phyloP scores from a whole-genome alignment of 2,888 invertebrate genomes.

The Poecilobothrus nobilitatus region DNA sequence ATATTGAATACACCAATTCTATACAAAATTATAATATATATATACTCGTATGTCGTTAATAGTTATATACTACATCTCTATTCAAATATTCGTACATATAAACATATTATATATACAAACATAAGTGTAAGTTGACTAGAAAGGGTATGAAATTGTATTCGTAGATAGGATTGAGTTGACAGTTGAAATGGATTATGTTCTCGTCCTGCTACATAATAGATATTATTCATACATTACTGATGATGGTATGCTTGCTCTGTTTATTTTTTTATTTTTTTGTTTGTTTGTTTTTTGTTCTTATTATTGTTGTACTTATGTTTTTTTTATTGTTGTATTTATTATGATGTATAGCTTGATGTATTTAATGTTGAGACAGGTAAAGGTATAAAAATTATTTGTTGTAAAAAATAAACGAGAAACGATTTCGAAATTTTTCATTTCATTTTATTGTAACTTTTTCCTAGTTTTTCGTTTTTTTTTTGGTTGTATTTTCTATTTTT shows the following conservation, averaged over 20 bases:
- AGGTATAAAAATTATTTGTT: conserved; percentile 2
- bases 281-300: not conserved
- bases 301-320: not conserved
- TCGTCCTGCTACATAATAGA: not conserved
- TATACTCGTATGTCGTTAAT: too few species aligned
- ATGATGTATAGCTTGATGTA: not conserved
- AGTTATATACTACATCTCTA: too few species aligned
- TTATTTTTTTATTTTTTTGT: too few species aligned
- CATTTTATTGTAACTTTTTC: not conserved
- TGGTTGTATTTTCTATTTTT: not conserved
- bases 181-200: conserved; percentile 6
- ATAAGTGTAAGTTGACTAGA: too few species aligned
- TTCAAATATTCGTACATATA: too few species aligned
- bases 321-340: not conserved
- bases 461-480: not conserved
- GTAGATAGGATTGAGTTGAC: not conserved
- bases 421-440: conserved; percentile 1
- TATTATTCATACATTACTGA: conserved; percentile 4
- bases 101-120: too few species aligned
- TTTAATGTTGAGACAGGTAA: not conserved
- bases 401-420: not conserved
- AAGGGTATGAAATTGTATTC: too few species aligned
- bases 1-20: too few species aligned
- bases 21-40: too few species aligned
- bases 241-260: not conserved